Conservation (phyloP, 2,113 vertebrate species). For the Psephotus haematonotus region DNA sequence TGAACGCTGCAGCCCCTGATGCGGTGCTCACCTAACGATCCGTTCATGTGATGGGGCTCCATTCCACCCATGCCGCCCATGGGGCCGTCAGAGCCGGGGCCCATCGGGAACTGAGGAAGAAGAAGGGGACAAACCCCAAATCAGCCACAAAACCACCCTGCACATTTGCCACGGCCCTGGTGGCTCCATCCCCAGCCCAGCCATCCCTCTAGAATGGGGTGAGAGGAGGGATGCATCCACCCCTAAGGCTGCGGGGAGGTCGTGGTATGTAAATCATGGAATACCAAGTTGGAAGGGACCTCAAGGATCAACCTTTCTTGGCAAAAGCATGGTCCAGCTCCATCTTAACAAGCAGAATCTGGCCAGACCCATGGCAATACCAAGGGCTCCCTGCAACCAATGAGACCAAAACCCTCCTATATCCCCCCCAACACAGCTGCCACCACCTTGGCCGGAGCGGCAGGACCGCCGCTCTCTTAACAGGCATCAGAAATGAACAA, state of each 20-base stretch:
- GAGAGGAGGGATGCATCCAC: accelerated
- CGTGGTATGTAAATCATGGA: neutral
- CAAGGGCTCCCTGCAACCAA: neutral
- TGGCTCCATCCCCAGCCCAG: neutral
- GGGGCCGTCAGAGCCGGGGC: constrained; percentile 95
- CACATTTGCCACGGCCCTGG: accelerated
- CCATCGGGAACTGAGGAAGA: constrained; percentile 91
- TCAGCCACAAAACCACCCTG: neutral
- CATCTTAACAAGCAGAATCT: neutral
- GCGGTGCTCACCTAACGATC: constrained; percentile 80
- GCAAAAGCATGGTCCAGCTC: neutral
- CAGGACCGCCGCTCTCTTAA: neutral
- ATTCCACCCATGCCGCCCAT: constrained; percentile 98
- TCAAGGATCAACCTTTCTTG: neutral
- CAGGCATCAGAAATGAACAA: constrained; percentile 52
- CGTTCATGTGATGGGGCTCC: constrained; percentile 99
- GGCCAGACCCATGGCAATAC: neutral
- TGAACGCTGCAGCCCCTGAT: accelerated
- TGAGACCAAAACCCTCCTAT: neutral
- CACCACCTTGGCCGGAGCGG: neutral
- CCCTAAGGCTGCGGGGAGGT: accelerated
- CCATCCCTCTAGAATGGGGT: neutral
- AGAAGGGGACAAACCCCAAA: neutral
- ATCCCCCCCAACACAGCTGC: neutral
- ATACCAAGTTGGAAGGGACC: neutral